Conservation (phyloP, 2,888 invertebrate species). For the Agonopterix heracliana region DNA sequence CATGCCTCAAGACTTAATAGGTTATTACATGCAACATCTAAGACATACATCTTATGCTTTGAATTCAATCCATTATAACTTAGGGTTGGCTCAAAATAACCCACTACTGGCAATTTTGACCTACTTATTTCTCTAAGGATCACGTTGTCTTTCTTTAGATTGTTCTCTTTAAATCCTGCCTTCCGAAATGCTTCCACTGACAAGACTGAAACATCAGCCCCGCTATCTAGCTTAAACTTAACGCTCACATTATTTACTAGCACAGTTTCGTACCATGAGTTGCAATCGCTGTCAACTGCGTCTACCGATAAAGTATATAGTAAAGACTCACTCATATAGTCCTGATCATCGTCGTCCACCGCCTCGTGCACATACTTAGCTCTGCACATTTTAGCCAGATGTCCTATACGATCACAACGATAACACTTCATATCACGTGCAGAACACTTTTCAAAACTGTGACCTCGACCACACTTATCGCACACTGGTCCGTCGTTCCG, state of each 20-base stretch:
- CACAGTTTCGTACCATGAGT: background rate
- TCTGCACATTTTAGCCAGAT: slow-evolving; percentile 2
- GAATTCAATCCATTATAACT: background rate
- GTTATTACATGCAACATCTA: slow-evolving; percentile 8
- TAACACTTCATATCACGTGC: background rate
- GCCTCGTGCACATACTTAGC: background rate
- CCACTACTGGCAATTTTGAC: slow-evolving; percentile 1
- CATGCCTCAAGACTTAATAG: slow-evolving; percentile 3
- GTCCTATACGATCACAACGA: slow-evolving; percentile 1
- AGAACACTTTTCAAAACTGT: background rate
- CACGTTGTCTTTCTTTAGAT: background rate
- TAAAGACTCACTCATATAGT: slow-evolving; percentile 1
- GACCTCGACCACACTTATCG: background rate
- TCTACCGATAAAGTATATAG: slow-evolving; percentile 1
- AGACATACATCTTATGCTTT: background rate
- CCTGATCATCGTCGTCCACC: background rate
- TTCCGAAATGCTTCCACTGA: background rate
- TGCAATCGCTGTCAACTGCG: background rate
- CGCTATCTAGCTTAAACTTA: slow-evolving; percentile 7
- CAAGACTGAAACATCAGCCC: slow-evolving; percentile 5
- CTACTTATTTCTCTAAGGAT: slow-evolving; percentile 3
- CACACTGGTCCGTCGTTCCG: background rate
- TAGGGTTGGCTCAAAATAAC: slow-evolving; percentile 4
- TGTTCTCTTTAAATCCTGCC: background rate
- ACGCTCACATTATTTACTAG: background rate